A percentile compares a stretch with the other conserved stretches of the same genome.
Evolutionary conservation across 2,888 invertebrate species (phyloP).

Genomic region (Embidobia sp.): DNA sequence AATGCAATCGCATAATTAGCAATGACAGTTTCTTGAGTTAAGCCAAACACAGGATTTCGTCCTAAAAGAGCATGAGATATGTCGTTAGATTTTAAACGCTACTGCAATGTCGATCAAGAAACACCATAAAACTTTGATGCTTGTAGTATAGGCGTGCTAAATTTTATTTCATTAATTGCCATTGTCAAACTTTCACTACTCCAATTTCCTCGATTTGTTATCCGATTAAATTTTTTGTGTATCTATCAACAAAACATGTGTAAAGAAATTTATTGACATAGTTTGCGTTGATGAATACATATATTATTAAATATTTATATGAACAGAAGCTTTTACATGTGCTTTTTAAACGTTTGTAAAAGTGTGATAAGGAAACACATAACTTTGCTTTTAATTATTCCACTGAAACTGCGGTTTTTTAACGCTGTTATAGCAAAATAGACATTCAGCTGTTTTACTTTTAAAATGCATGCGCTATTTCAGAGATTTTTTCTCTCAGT

Average conservation of each 20-base stretch:
- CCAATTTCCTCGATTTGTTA: background rate
- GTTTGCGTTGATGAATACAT: no score
- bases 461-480: no score
- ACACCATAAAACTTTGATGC: constrained; percentile 58
- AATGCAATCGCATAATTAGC: constrained; percentile 60
- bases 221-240: background rate
- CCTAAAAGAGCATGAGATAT: constrained; percentile 34
- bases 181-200: background rate
- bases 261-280: no score
- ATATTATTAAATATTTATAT: no score
- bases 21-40: constrained; percentile 66
- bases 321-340: no score
- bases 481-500: no score
- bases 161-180: constrained; percentile 7
- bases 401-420: no score
- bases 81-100: constrained; percentile 51
- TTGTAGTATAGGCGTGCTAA: background rate
- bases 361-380: no score
- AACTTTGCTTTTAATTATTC: no score
- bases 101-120: constrained; percentile 62
- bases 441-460: no score
- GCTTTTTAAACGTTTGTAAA: no score
- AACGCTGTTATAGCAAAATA: no score
- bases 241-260: background rate
- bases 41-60: constrained; percentile 63